Conservation (phyloP, 2,888 invertebrate species). For the Dryobotodes eremita region DNA sequence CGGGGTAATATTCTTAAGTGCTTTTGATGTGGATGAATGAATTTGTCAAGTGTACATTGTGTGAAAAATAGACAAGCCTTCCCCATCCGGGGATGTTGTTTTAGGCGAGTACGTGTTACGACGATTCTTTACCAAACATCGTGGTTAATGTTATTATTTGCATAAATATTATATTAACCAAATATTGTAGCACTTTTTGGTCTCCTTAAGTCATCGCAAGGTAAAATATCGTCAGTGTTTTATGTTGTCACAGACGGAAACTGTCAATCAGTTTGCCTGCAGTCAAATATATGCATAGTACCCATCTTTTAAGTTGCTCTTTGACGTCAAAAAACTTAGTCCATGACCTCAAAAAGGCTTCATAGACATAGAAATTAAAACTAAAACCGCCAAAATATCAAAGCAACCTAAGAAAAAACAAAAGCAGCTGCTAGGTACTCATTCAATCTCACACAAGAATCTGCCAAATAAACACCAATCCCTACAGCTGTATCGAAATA, state of each 20-base stretch:
- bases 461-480: slow-evolving; percentile 7
- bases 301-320: not conserved
- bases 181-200: not conserved
- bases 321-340: not conserved
- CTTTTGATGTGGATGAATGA: not conserved
- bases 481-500: slow-evolving; percentile 52
- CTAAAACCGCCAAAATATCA: no score
- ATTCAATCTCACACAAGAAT: not conserved
- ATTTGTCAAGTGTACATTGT: not conserved
- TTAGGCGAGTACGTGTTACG: not conserved
- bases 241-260: not conserved
- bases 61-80: not conserved
- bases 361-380: no score
- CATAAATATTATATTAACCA: not conserved
- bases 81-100: not conserved
- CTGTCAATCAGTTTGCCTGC: not conserved
- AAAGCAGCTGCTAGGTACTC: not conserved
- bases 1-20: slow-evolving; percentile 30
- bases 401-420: not conserved
- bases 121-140: not conserved
- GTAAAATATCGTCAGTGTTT: not conserved
- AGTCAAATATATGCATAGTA: not conserved
- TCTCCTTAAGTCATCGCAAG: not conserved
- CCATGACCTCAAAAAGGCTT: no score
- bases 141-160: not conserved